Conservation (phyloP, 2,797 vertebrate genomes). For the Acanthis flammea region DNA sequence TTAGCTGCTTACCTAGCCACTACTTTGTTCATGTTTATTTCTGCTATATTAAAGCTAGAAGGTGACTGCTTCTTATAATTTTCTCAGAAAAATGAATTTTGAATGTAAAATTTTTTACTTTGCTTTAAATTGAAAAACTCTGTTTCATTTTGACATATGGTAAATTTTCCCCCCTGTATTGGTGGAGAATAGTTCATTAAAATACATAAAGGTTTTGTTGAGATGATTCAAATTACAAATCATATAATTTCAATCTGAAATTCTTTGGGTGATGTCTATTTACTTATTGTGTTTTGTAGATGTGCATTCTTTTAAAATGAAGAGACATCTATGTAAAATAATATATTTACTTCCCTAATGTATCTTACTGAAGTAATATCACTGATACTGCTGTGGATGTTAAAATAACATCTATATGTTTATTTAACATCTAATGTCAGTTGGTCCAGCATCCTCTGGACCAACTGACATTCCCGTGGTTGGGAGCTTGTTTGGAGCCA, state of each 20-base stretch:
- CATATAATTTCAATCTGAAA: neutral
- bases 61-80: neutral
- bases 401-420: neutral
- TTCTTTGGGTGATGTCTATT: neutral
- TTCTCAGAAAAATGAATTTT: neutral
- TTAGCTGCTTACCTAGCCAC: neutral
- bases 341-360: neutral
- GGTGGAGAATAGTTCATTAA: neutral
- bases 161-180: neutral
- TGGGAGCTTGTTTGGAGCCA: neutral
- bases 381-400: neutral
- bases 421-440: no score
- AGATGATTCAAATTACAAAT: neutral
- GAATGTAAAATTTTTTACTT: neutral
- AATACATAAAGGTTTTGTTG: no score
- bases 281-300: neutral
- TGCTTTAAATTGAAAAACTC: neutral
- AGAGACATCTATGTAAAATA: neutral
- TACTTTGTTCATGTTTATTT: neutral
- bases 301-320: neutral
- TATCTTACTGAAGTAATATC: neutral
- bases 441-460: no score
- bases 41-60: neutral
- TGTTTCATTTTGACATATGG: neutral
- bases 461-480: rapidly evolving